These are phyloP conservation scores for Oreocharis arfaki DNA, from an alignment of 2,113 vertebrate species.

Conservation along the genomic window DNA sequence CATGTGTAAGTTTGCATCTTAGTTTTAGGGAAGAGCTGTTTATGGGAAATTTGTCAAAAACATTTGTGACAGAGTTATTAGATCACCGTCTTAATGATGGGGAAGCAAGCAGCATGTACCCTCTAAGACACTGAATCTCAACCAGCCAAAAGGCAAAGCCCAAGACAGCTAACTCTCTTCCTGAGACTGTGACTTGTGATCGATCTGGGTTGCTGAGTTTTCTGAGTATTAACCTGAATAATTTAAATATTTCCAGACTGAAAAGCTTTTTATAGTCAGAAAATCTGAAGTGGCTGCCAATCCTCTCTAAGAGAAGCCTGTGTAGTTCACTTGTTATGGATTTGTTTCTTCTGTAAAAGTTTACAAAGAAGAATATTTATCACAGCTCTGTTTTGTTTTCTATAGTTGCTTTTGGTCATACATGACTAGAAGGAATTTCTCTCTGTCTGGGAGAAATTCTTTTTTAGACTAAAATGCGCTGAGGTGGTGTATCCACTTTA, in stretches of 20 bases:
- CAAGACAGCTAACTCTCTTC: not conserved
- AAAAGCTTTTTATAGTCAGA: not conserved
- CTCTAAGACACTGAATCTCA: not conserved
- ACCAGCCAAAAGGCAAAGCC: not conserved
- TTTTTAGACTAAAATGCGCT: not conserved
- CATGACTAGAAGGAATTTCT: not conserved
- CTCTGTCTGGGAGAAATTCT: not conserved
- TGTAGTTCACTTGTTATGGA: not conserved
- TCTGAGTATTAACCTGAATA: not conserved
- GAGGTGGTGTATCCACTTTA: not conserved
- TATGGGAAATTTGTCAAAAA: not conserved
- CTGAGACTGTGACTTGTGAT: not conserved
- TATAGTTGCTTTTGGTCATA: not conserved
- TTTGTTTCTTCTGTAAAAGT: constrained; percentile 16
- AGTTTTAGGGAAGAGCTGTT: not conserved
- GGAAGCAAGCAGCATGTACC: not conserved
- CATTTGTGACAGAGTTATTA: not conserved
- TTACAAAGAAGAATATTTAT: not conserved
- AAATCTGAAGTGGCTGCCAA: not conserved
- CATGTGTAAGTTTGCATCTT: not conserved
- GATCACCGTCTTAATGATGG: not conserved
- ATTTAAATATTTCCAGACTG: not conserved
- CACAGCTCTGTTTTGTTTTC: not conserved
- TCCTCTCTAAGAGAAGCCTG: not conserved
- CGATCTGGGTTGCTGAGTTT: not conserved